Evolutionary conservation across 2,888 invertebrate species (phyloP), one percentile per base, ranked within the genome.

Genomic region (Trisateles emortualis): DNA sequence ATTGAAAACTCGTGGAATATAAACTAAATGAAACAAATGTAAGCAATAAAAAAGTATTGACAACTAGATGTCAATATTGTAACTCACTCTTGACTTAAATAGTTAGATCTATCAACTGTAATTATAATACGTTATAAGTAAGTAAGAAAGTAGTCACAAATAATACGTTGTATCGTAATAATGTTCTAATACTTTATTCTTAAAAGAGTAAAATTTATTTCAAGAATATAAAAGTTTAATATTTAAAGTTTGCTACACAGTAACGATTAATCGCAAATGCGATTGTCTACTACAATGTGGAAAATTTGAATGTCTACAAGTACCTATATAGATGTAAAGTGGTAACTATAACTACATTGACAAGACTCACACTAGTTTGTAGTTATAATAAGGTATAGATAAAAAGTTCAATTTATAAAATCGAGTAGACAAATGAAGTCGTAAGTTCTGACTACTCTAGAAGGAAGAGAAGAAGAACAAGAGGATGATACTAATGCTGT

Each of bases 401-500:
- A 32, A 35, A 22, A 54, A 64, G 58, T 36, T 47, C 30, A 47
- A 47, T 47, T 56, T 47, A 16, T 39, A 29, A 54, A 42, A 49
- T 49, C 26, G 51, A 64, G 59, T 54, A 64, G 55, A 48, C 36
- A 24, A 47, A 35, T 22, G n/a, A n/a, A 46, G 13, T 66, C 60
- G 59, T 59, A 65, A 62, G 81, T 86, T 86, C 83, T 72, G 74
- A 55, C 83, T 72, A 73, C 85, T 87, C 82, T 86, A 80, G 61
- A 71, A 73, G 49, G 49, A 78, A 85, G 82, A 85, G 81, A 74
- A 84, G 83, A 79, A 80, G 79, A 84, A 80, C 77, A 73, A 54
- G 29, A 54, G 40, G 56, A 53, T 59, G 52, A 61, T 49, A 61
- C 52, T 55, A 39, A 24, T 51, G 44, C 41, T 51, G 51, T n/a